These are phyloP conservation scores for Decapterus maruadsi DNA, from an alignment of 2,797 vertebrate species.

Conservation along the genomic window DNA sequence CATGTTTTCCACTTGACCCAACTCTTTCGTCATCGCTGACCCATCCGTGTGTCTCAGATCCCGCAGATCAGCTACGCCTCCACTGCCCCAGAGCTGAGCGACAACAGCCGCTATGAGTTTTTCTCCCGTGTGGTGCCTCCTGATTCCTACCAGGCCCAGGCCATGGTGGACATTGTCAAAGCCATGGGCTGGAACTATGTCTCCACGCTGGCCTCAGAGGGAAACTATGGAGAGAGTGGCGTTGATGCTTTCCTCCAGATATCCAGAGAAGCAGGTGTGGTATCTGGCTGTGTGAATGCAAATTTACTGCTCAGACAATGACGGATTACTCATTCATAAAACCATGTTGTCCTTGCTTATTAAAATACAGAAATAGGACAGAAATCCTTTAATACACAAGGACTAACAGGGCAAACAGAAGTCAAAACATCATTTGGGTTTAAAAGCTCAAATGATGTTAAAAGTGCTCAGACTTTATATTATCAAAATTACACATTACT, in stretches of 20 bases:
- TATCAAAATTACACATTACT: slow-evolving; percentile 15
- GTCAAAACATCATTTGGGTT: slow-evolving; percentile 29
- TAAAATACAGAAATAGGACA: slow-evolving; percentile 54
- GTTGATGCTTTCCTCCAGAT: slow-evolving; percentile 94
- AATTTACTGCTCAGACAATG: slow-evolving; percentile 17
- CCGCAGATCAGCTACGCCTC: slow-evolving; percentile 97
- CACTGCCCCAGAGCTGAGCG: slow-evolving; percentile 94
- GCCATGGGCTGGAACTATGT: slow-evolving; percentile 96
- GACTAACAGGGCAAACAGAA: slow-evolving; percentile 32
- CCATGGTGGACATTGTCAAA: slow-evolving; percentile 95
- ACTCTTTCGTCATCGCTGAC: slow-evolving; percentile 51
- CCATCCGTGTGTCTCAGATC: slow-evolving; percentile 82
- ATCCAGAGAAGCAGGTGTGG: slow-evolving; percentile 90
- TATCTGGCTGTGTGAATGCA: slow-evolving; percentile 21
- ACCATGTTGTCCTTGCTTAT: slow-evolving; percentile 39
- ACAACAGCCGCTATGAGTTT: slow-evolving; percentile 93
- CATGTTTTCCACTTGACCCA: slow-evolving; percentile 52
- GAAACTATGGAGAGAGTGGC: slow-evolving; percentile 95
- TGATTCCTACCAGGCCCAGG: slow-evolving; percentile 94
- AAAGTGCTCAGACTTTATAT: slow-evolving; percentile 20
- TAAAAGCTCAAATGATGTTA: slow-evolving; percentile 44
- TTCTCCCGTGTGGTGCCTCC: slow-evolving; percentile 96
- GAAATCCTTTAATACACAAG: slow-evolving; percentile 50
- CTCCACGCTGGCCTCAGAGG: slow-evolving; percentile 92
- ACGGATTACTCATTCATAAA: slow-evolving; percentile 52